Conservation (phyloP, 2,113 vertebrate genomes). For the Monopterus albus region DNA sequence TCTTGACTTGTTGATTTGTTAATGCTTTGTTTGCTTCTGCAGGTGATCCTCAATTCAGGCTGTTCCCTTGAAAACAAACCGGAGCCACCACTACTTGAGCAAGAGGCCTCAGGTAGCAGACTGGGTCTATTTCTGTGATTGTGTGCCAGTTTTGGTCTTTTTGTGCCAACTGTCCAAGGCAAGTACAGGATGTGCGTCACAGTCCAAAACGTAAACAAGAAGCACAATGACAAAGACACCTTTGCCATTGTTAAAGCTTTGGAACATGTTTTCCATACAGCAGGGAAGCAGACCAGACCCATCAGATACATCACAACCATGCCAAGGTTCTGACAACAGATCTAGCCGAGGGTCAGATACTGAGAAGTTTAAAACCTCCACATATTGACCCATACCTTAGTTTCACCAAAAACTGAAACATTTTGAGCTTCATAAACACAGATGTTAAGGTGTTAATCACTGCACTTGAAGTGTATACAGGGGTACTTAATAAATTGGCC, state of each 20-base stretch:
- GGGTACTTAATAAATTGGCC: no score
- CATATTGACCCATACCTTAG: no score
- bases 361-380: no score
- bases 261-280: slow-evolving; percentile 32
- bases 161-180: not conserved
- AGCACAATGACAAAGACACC: slow-evolving; percentile 54
- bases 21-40: not conserved
- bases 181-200: slow-evolving; percentile 61
- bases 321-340: no score
- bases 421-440: no score
- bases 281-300: slow-evolving; percentile 7
- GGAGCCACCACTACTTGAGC: not conserved
- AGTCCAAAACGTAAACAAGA: slow-evolving; percentile 51
- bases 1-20: no score
- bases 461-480: no score
- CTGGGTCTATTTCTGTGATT: not conserved
- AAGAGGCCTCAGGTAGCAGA: not conserved
- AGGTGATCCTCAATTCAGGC: not conserved
- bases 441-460: no score
- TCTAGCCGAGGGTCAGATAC: no score
- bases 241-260: slow-evolving; percentile 48
- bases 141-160: slow-evolving; percentile 5
- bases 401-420: no score
- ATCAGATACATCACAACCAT: no score
- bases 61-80: not conserved